These are phyloP conservation scores for Aelia acuminata DNA, from an alignment of 2,888 invertebrate genomes.

Conservation along the genomic window DNA sequence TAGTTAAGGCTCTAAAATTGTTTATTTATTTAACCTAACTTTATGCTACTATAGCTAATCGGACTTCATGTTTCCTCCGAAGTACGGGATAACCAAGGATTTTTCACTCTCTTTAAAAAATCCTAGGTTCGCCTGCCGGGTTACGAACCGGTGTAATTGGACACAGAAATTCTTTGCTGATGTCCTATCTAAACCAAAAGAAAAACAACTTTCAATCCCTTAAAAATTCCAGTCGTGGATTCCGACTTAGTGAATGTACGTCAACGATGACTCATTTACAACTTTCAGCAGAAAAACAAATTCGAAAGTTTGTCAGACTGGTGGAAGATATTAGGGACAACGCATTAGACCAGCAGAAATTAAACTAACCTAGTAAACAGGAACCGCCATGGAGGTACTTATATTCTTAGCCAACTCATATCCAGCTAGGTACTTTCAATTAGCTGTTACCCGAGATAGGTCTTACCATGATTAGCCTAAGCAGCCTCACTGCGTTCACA, in stretches of 20 bases:
- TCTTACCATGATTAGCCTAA: background rate
- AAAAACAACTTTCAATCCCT: background rate
- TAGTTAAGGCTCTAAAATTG: too few relatives aligned
- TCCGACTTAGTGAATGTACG: background rate
- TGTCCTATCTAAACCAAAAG: too few relatives aligned
- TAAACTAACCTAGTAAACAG: background rate
- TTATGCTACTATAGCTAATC: too few relatives aligned
- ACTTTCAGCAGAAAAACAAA: background rate
- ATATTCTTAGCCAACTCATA: background rate
- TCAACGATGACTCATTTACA: background rate
- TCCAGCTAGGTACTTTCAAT: background rate
- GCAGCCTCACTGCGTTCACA: background rate
- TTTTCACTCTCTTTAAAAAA: too few relatives aligned
- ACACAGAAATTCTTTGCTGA: too few relatives aligned
- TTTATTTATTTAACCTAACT: too few relatives aligned
- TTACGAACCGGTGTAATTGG: too few relatives aligned
- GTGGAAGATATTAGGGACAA: background rate
- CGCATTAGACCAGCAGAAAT: background rate
- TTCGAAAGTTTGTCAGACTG: background rate
- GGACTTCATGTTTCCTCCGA: too few relatives aligned
- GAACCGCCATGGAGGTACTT: background rate
- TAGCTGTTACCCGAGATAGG: background rate
- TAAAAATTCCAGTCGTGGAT: background rate
- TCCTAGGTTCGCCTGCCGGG: too few relatives aligned
- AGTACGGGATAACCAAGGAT: too few relatives aligned